A percentile compares a stretch with the other conserved stretches of the same genome.
Conservation (phyloP, 2,888 invertebrate species). For the Lutraria lutraria region DNA sequence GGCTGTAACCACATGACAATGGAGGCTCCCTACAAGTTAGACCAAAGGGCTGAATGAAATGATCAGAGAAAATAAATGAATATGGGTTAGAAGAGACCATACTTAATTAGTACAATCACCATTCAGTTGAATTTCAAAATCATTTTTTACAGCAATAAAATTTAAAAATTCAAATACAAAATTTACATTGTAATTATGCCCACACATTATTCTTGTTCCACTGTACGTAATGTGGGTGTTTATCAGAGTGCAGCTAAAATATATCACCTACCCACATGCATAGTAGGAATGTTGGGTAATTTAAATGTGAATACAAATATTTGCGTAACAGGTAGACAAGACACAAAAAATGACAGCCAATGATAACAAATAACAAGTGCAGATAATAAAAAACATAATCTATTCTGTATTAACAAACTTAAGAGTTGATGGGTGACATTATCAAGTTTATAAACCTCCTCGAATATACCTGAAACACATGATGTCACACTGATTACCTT, state of each 20-base stretch:
- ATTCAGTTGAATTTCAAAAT: too few relatives aligned
- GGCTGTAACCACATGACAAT: too few relatives aligned
- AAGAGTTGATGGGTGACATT: background rate
- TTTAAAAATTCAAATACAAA: too few relatives aligned
- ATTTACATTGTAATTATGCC: background rate
- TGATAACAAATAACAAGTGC: background rate
- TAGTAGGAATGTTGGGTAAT: background rate
- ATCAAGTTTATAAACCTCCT: background rate
- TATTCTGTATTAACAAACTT: background rate
- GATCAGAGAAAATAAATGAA: too few relatives aligned
- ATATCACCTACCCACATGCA: background rate
- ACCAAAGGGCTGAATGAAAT: too few relatives aligned
- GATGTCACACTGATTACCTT: too few relatives aligned
- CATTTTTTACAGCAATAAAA: too few relatives aligned
- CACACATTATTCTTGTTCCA: background rate
- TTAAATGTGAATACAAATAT: conserved; percentile 8
- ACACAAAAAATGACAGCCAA: conserved; percentile 2
- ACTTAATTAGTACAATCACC: too few relatives aligned
- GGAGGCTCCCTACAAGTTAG: too few relatives aligned
- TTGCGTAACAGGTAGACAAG: background rate
- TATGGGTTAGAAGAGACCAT: too few relatives aligned
- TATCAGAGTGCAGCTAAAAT: background rate
- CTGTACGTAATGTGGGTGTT: background rate
- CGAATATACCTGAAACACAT: background rate
- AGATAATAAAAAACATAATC: background rate